Evolutionary conservation across 1,140 invertebrate genomes (phyloP), one percentile per base, ranked within the genome.

Genomic region (Fopius arisanus): DNA sequence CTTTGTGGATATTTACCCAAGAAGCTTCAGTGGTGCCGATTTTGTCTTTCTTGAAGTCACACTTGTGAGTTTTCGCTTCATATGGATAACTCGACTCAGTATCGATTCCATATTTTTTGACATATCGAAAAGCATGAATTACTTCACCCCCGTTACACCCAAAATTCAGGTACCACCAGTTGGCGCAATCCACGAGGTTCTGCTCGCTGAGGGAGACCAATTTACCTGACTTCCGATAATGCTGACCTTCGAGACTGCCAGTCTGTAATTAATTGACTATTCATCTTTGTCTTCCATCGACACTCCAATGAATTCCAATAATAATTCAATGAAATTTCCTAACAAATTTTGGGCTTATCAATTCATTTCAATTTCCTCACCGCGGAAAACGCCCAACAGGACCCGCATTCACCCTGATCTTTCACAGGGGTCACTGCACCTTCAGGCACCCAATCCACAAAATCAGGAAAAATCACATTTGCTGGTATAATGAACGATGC

Each of bases 131-230:
- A 59, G 95, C 95, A 77, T 94, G 90, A 87, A 98, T 96, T 96
- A 98, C 98, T 14, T 98, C 88, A 70, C 97, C 97, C 78, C 97
- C 97, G 78, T 96, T 92, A 88, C 98, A 99, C 43, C 98, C 98
- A 83, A 97, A 91, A 89, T 99, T 99, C 10, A 97, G 97, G 82
- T 95, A 97, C 69, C 91, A 91, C 0, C 81, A 79, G 0, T 19
- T 48, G 0, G 96, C 97, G 83, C 98, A 99, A 89, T 99, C 98
- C 26, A 99, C 91, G 54, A 99, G 89, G 86, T 99, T 99, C 89
- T 99, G 98, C 89, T 99, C 98, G 77, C 96, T 97, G 0, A 99
- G 91, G 2, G 96, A 97, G 4, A 97, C 91, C 12, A 99, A 89
- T 75, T 92, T 90, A 59, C 94, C 94, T 26, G 90, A 92, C 84